Evolutionary conservation across 1,140 invertebrate genomes (phyloP), one percentile per base, ranked within the genome.

Genomic region (Scaptomyza hsui): DNA sequence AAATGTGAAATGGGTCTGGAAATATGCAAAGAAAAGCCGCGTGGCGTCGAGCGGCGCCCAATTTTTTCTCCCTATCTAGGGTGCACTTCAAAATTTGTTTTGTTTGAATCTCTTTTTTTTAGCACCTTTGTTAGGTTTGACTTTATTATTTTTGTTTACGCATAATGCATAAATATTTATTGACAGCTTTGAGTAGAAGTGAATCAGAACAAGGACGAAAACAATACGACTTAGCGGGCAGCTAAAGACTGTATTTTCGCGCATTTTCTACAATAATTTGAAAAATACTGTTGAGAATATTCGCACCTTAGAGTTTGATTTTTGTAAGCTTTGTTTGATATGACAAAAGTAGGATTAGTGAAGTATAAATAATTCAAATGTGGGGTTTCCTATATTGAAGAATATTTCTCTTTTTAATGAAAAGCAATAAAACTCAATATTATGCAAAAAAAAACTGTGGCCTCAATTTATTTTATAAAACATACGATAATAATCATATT

Each of bases 61-160:
- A 24, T 47, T 47, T 45, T 47, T 53, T 39, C 21, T 37, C 18
- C 26, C 5, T 47, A 12, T 10, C 4, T 18, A 37, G 13, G 26
- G 21, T 16, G 26, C 18, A 57, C 19, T 65, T 65, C 29, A 45
- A n/a, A 37, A 29, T 48, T 29, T 19, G n/a, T 41, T 48, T 63
- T 63, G 32, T 55, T 42, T 59, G 9, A 29, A 29, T 29, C 5
- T 29, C 12, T 72, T 61, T 32, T 45, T 53, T 51, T 44, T 44
- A 2, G 56, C 37, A 18, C 42, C 53, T 57, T 51, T 67, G 61
- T 71, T 13, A 48, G 69, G 60, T 78, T 29, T 82, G 78, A 81
- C 78, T 82, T 81, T 78, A 74, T 81, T 81, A 78, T 82, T 78
- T 78, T 78, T 72, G 62, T 72, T 72, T 67, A 60, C 48, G 48